Evolutionary conservation across 2,113 vertebrate species (phyloP).

Genomic region (Chaenogobius annularis): DNA sequence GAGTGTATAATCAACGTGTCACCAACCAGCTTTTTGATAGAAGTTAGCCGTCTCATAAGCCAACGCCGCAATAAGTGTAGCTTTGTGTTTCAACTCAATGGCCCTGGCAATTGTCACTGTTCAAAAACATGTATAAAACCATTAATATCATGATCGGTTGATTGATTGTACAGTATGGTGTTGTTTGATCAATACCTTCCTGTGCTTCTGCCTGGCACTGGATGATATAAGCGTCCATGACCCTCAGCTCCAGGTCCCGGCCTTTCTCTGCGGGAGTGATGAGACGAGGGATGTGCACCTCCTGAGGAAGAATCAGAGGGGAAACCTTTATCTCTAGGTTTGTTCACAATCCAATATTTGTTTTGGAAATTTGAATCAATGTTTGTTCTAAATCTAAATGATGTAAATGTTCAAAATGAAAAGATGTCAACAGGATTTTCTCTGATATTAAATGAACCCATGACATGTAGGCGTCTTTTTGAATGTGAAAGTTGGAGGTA

Average conservation of each 20-base stretch:
- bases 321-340: not conserved
- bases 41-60: constrained; percentile 94
- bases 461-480: too few species aligned
- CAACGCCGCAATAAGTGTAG: constrained; percentile 89
- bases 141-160: not conserved
- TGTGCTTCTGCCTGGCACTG: constrained; percentile 98
- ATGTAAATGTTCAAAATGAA: not conserved
- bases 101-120: constrained; percentile 96
- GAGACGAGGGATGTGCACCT: constrained; percentile 87
- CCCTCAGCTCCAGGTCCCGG: constrained; percentile 88
- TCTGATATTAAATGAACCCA: too few species aligned
- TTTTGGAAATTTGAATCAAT: not conserved
- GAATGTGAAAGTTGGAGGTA: too few species aligned
- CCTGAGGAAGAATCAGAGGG: constrained; percentile 70
- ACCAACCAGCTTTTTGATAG: constrained; percentile 94
- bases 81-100: constrained; percentile 94
- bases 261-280: constrained; percentile 95
- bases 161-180: not conserved
- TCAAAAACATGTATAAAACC: constrained; percentile 8
- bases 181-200: constrained; percentile 81
- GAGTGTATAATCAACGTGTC: not conserved
- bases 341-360: not conserved
- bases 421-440: not conserved
- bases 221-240: constrained; percentile 89
- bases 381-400: not conserved